These are phyloP conservation scores for Myrmecophaga tridactyla DNA, from an alignment of 2,113 vertebrate species.

Conservation along the genomic window DNA sequence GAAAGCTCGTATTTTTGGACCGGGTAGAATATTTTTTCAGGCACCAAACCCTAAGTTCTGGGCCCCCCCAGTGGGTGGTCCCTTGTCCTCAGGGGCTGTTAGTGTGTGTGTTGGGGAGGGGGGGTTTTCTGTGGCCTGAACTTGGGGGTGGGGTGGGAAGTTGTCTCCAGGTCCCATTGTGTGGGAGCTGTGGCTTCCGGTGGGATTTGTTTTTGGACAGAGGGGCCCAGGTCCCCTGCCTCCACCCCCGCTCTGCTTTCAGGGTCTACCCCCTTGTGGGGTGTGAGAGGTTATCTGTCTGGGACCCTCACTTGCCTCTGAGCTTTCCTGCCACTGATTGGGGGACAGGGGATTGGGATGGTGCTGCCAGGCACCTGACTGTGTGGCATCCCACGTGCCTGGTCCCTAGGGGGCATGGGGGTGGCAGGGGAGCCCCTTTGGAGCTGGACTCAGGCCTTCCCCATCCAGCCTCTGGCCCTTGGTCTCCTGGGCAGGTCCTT, in stretches of 20 bases:
- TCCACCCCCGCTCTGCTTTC: not conserved
- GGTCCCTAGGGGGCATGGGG: not conserved
- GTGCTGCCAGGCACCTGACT: not conserved
- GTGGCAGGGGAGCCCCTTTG: not conserved
- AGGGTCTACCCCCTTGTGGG: not conserved
- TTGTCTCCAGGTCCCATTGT: not conserved
- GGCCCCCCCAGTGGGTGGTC: constrained; percentile 20
- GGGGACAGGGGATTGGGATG: not conserved
- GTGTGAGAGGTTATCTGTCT: not conserved
- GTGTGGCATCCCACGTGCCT: not conserved
- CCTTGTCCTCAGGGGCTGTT: constrained; percentile 11
- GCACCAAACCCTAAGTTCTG: not conserved
- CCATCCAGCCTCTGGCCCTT: not conserved
- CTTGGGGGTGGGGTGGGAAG: not conserved
- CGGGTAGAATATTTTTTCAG: constrained; percentile 75
- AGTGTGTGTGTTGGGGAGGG: not conserved
- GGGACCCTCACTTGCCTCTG: not conserved
- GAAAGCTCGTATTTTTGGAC: constrained; percentile 54
- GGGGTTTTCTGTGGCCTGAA: not conserved
- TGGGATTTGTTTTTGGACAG: not conserved
- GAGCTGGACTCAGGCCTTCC: constrained; percentile 11
- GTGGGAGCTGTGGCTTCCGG: not conserved
- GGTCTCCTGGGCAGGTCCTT: accelerated
- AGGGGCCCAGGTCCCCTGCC: not conserved
- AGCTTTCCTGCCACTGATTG: not conserved